Percentiles rank a stretch among this genome's conserved stretches.
phyloP scores from a whole-genome alignment of 2,888 invertebrate species.

The Lasioglossum figueresi region DNA sequence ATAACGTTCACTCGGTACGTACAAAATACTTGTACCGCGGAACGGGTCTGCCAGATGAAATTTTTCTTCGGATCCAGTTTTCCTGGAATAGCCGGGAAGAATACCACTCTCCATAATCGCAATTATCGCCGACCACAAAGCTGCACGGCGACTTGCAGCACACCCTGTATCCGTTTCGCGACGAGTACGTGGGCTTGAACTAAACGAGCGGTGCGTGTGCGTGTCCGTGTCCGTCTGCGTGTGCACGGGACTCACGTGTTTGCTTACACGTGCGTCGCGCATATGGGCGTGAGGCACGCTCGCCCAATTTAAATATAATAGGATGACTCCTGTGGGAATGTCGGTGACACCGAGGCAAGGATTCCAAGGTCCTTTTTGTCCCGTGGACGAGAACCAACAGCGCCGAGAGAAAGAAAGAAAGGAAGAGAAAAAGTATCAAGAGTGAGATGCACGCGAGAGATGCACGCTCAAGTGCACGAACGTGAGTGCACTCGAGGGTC shows the following conservation, averaged over 20 bases:
- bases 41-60: background rate
- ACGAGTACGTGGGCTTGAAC: slow-evolving; percentile 12
- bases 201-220: slow-evolving; percentile 4
- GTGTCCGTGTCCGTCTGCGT: background rate
- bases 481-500: slow-evolving; percentile 53
- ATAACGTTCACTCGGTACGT: background rate
- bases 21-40: background rate
- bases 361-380: slow-evolving; percentile 72
- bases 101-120: background rate
- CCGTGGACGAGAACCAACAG: slow-evolving; percentile 27
- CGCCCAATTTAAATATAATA: slow-evolving; percentile 77
- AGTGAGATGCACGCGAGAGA: slow-evolving; percentile 4
- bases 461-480: slow-evolving; percentile 19
- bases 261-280: slow-evolving; percentile 20
- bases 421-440: slow-evolving; percentile 15
- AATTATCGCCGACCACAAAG: background rate
- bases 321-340: slow-evolving; percentile 75
- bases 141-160: background rate
- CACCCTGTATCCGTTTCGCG: slow-evolving; percentile 8
- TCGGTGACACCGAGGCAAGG: slow-evolving; percentile 67
- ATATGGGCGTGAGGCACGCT: slow-evolving; percentile 49
- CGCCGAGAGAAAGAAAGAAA: background rate
- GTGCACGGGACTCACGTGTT: slow-evolving; percentile 26
- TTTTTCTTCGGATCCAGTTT: background rate
- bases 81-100: background rate